Conservation (phyloP, 2,797 vertebrate genomes). For the Octomys mimax region DNA sequence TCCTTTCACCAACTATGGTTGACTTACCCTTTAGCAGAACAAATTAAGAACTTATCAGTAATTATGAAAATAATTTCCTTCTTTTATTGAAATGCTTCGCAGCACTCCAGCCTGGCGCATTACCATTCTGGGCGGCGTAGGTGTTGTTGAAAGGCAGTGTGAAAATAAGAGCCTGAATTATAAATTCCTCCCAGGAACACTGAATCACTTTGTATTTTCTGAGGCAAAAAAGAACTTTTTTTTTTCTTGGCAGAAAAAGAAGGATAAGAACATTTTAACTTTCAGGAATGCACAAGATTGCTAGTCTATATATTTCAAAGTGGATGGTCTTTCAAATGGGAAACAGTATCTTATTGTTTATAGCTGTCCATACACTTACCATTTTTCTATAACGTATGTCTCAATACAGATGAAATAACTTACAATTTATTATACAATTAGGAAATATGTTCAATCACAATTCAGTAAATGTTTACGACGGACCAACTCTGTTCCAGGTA, state of each 20-base stretch:
- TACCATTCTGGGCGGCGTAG: slow-evolving; percentile 83
- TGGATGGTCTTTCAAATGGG: neutral
- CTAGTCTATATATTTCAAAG: slow-evolving; percentile 25
- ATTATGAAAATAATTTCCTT: slow-evolving; percentile 85
- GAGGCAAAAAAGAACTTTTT: slow-evolving; percentile 72
- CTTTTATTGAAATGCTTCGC: slow-evolving; percentile 81
- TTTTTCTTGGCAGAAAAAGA: slow-evolving; percentile 64
- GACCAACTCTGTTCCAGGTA: neutral
- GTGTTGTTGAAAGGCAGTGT: slow-evolving; percentile 86
- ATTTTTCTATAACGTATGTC: neutral
- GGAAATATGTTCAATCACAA: neutral
- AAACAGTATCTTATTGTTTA: slow-evolving; percentile 24
- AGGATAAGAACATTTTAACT: slow-evolving; percentile 58
- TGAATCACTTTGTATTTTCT: slow-evolving; percentile 86
- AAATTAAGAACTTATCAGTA: slow-evolving; percentile 86
- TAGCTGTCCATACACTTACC: neutral
- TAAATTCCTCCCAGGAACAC: slow-evolving; percentile 87
- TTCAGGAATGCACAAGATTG: slow-evolving; percentile 57
- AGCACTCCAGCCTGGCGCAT: slow-evolving; percentile 70
- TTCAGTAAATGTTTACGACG: slow-evolving; percentile 33
- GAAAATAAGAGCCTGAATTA: slow-evolving; percentile 87
- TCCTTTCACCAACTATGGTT: slow-evolving; percentile 81
- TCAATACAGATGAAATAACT: neutral
- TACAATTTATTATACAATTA: slow-evolving; percentile 22
- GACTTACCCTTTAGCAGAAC: slow-evolving; percentile 81